These are phyloP conservation scores for Rhimphoctona megacephalus DNA, from an alignment of 2,888 invertebrate species.

Conservation along the genomic window DNA sequence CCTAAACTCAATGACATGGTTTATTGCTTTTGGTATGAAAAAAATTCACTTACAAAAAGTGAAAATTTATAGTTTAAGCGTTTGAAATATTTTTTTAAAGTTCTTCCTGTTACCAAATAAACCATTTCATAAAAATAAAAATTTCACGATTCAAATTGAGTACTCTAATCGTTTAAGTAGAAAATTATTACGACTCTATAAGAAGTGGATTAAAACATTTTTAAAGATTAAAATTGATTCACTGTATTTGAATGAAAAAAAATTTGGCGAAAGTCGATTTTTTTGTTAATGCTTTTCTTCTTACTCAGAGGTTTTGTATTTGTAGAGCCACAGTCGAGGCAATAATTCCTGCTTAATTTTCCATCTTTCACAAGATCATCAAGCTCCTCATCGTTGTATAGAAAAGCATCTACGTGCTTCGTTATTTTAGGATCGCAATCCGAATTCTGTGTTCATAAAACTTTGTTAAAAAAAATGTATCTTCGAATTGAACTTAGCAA, in stretches of 20 bases:
- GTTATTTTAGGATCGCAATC: conserved; percentile 87
- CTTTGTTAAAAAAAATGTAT: conserved; percentile 3
- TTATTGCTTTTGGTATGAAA: neutral
- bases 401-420: conserved; percentile 89
- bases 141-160: too few species aligned
- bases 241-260: too few species aligned
- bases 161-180: too few species aligned
- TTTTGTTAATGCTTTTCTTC: conserved; percentile 51
- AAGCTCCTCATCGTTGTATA: conserved; percentile 89
- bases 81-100: neutral
- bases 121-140: too few species aligned
- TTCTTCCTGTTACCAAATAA: too few species aligned
- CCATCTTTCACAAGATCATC: conserved; percentile 86
- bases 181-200: neutral
- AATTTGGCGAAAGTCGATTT: too few species aligned
- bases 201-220: neutral
- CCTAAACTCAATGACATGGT: neutral
- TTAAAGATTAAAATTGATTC: neutral
- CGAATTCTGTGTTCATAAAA: conserved; percentile 82
- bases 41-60: neutral
- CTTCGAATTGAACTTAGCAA: neutral
- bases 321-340: conserved; percentile 86
- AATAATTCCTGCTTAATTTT: conserved; percentile 85
- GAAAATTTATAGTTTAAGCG: neutral
- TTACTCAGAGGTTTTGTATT: conserved; percentile 85